Conservation (phyloP, 1,140 invertebrate species). For the Drosophila nikananu region DNA sequence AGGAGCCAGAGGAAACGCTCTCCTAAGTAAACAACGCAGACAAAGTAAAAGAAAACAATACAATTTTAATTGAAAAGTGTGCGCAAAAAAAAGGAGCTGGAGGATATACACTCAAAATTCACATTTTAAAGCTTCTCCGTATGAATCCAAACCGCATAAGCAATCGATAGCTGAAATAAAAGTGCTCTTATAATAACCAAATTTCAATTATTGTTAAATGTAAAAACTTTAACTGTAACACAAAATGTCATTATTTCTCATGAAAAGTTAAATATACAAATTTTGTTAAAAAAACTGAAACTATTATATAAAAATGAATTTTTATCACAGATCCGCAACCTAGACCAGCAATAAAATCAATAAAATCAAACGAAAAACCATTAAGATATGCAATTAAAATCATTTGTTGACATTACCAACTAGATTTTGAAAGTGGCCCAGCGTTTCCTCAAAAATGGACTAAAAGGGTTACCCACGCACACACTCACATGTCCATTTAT, state of each 20-base stretch:
- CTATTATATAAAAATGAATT: background rate
- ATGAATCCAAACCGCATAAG: background rate
- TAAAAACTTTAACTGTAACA: too few relatives aligned
- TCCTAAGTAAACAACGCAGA: conserved; percentile 79
- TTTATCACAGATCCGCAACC: too few relatives aligned
- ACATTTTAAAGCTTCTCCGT: background rate
- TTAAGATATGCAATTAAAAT: conserved; percentile 34
- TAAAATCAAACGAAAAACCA: conserved; percentile 23
- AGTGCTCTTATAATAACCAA: background rate
- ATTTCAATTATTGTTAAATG: too few relatives aligned
- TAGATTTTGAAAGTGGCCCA: conserved; percentile 32
- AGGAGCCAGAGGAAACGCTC: conserved; percentile 28
- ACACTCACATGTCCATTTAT: conserved; percentile 65
- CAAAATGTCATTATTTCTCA: too few relatives aligned
- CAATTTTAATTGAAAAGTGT: conserved; percentile 83
- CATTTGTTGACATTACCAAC: conserved; percentile 42
- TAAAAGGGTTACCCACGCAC: conserved; percentile 34
- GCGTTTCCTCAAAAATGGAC: conserved; percentile 22
- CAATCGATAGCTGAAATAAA: background rate
- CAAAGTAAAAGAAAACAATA: conserved; percentile 84
- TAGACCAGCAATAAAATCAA: background rate
- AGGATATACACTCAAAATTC: conserved; percentile 37
- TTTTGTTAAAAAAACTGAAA: background rate
- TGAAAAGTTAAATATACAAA: too few relatives aligned
- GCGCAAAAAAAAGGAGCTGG: conserved; percentile 39